Evolutionary conservation across 2,888 invertebrate genomes (phyloP).

Genomic region (Pycnomerus fuliginosus): DNA sequence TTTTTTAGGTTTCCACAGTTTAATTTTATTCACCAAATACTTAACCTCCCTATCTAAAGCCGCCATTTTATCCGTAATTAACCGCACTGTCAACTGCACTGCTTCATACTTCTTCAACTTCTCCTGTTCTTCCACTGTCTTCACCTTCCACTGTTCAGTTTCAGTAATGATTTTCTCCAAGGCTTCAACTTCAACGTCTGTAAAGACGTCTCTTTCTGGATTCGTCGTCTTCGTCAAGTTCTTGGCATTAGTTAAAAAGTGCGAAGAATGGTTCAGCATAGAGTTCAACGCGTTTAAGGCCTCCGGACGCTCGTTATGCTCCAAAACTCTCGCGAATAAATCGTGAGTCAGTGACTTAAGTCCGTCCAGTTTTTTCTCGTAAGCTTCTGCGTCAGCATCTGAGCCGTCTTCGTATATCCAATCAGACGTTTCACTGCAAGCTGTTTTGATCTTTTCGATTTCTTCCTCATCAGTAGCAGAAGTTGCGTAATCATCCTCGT

Average conservation of each 20-base stretch:
- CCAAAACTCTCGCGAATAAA: conserved; percentile 79
- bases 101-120: conserved; percentile 68
- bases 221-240: conserved; percentile 71
- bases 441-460: conserved; percentile 67
- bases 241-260: conserved; percentile 76
- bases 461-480: conserved; percentile 75
- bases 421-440: conserved; percentile 73
- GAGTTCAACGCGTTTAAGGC: conserved; percentile 77
- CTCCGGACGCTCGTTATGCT: conserved; percentile 87
- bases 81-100: conserved; percentile 78
- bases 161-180: conserved; percentile 82
- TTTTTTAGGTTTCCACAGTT: conserved; percentile 77
- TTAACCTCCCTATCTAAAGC: conserved; percentile 90
- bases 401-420: conserved; percentile 97
- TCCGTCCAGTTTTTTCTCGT: conserved; percentile 73
- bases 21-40: conserved; percentile 89
- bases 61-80: conserved; percentile 84
- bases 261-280: conserved; percentile 78
- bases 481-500: conserved; percentile 78
- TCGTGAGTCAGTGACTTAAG: conserved; percentile 72
- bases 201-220: conserved; percentile 80
- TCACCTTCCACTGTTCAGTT: conserved; percentile 68
- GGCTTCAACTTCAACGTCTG: conserved; percentile 80
- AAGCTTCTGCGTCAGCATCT: conserved; percentile 76
- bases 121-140: conserved; percentile 63